Percentiles rank a stretch among this genome's conserved stretches.
phyloP scores from a whole-genome alignment of 2,888 invertebrate species.

The Oeneis ivallda region DNA sequence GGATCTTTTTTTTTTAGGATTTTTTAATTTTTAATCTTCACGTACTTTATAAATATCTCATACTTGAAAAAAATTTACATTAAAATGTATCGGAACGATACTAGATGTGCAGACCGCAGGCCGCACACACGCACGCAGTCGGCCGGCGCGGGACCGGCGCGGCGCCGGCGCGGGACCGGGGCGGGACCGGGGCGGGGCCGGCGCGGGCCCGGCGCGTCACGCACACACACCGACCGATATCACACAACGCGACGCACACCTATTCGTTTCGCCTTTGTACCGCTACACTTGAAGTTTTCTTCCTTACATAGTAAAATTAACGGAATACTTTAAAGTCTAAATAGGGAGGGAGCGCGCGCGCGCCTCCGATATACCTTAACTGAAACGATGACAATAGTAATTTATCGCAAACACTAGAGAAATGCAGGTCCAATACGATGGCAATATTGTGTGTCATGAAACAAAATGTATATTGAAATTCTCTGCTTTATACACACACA shows the following conservation, averaged over 20 bases:
- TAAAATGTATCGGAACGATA: conserved; percentile 61
- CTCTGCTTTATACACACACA: conserved; percentile 83
- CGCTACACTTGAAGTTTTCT: conserved; percentile 70
- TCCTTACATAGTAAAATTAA: conserved; percentile 79
- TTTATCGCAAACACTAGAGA: conserved; percentile 83
- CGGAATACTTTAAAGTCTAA: conserved; percentile 81
- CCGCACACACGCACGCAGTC: conserved; percentile 58
- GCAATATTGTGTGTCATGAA: conserved; percentile 83
- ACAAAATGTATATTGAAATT: conserved; percentile 84
- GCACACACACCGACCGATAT: conserved; percentile 46
- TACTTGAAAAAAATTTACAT: conserved; percentile 80
- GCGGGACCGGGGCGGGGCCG: neutral
- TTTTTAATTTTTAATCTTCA: conserved; percentile 73
- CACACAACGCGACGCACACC: conserved; percentile 71
- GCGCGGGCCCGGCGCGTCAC: conserved; percentile 4
- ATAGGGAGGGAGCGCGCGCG: conserved; percentile 54
- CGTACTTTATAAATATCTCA: conserved; percentile 80
- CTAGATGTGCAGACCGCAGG: conserved; percentile 22
- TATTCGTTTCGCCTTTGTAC: conserved; percentile 73
- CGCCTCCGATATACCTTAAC: conserved; percentile 62
- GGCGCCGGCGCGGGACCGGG: neutral
- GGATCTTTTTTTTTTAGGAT: conserved; percentile 52
- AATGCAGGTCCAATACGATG: conserved; percentile 83
- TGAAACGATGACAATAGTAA: conserved; percentile 80
- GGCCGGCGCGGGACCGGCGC: conserved; percentile 55